phyloP scores from a whole-genome alignment of 2,797 vertebrate species.

The Geotrypetes seraphini region DNA sequence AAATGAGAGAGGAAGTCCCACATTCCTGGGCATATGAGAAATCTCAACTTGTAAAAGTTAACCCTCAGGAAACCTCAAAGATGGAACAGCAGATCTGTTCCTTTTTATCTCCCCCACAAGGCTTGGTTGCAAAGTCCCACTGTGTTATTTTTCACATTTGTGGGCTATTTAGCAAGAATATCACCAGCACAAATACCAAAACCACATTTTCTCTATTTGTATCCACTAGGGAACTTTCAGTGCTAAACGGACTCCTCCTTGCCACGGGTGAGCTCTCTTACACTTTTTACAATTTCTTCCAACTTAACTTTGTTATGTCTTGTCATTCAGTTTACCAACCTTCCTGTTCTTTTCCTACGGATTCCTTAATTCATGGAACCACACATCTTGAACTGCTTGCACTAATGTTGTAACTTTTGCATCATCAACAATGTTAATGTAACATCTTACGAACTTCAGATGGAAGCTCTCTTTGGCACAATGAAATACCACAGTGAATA shows the following conservation, averaged over 20 bases:
- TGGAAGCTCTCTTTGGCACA: too few relatives aligned
- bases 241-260: background rate
- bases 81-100: background rate
- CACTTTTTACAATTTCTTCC: background rate
- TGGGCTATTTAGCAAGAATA: background rate
- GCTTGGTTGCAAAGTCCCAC: background rate
- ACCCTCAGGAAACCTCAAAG: too few relatives aligned
- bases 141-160: background rate
- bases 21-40: rapidly evolving
- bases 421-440: too few relatives aligned
- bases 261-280: background rate
- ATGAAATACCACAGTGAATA: too few relatives aligned
- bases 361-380: background rate
- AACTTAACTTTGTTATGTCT: too few relatives aligned
- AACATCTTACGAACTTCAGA: too few relatives aligned
- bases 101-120: rapidly evolving
- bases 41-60: background rate
- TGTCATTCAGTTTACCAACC: rapidly evolving
- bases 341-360: background rate
- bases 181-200: background rate
- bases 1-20: too few relatives aligned
- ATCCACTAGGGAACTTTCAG: background rate
- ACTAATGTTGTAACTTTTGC: too few relatives aligned
- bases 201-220: background rate
- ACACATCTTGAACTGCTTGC: background rate